Evolutionary conservation across 2,888 invertebrate species (phyloP).

Genomic region (Apoderus coryli): DNA sequence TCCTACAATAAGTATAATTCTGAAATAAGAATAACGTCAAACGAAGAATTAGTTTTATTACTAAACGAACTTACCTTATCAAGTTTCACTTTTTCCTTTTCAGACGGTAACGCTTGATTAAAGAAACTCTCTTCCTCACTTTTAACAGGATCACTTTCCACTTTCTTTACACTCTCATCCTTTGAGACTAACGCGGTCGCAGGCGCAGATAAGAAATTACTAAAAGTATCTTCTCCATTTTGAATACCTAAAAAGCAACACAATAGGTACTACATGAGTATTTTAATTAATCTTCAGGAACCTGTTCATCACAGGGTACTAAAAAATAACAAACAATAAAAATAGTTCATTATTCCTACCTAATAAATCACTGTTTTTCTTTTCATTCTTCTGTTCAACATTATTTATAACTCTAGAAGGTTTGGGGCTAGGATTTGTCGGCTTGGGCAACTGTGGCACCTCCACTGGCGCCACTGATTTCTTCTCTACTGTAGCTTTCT

Average conservation of each 20-base stretch:
- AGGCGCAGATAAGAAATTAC: slow-evolving; percentile 55
- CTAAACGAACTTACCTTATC: slow-evolving; percentile 64
- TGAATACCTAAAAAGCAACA: slow-evolving; percentile 24
- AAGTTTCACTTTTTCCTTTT: slow-evolving; percentile 68
- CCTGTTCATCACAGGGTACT: too few relatives aligned
- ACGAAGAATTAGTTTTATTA: too few relatives aligned
- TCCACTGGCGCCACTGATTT: slow-evolving; percentile 30
- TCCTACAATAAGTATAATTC: too few relatives aligned
- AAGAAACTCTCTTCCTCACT: slow-evolving; percentile 80
- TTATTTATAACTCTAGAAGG: slow-evolving; percentile 27
- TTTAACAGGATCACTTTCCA: slow-evolving; percentile 34
- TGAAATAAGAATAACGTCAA: too few relatives aligned
- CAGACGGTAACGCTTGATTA: slow-evolving; percentile 60
- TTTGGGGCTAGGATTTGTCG: slow-evolving; percentile 40
- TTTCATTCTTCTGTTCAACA: slow-evolving; percentile 19
- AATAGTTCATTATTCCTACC: slow-evolving; percentile 14
- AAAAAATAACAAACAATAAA: too few relatives aligned
- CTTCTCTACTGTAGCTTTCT: slow-evolving; percentile 42
- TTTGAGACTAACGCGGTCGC: slow-evolving; percentile 20
- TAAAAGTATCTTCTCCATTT: slow-evolving; percentile 54
- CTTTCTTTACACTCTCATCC: slow-evolving; percentile 26
- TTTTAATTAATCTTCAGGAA: too few relatives aligned
- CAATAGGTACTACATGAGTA: too few relatives aligned
- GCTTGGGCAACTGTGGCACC: slow-evolving; percentile 46
- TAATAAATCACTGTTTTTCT: slow-evolving; percentile 25